Evolutionary conservation across 2,113 vertebrate genomes (phyloP).

Genomic region (Tetraodon nigroviridis): DNA sequence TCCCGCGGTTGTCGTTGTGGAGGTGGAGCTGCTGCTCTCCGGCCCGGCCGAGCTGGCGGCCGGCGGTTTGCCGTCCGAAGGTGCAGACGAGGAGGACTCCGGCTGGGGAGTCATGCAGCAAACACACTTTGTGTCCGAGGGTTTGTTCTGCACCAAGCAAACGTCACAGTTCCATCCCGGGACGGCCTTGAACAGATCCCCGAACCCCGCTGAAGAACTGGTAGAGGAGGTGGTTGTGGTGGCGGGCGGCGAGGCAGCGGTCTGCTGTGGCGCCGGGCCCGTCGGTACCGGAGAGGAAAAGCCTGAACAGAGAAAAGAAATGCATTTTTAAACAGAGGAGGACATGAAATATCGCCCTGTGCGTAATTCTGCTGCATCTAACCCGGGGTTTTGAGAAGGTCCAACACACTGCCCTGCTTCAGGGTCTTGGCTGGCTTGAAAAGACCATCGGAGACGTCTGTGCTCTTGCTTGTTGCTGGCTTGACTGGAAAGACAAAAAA

Average conservation of each 20-base stretch:
- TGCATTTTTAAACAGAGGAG: not conserved
- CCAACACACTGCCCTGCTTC: slow-evolving; percentile 94
- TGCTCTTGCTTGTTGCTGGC: slow-evolving; percentile 64
- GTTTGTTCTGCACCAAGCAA: slow-evolving; percentile 79
- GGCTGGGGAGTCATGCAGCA: slow-evolving; percentile 76
- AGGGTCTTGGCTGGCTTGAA: slow-evolving; percentile 84
- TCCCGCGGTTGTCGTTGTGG: slow-evolving; percentile 56
- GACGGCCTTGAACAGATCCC: slow-evolving; percentile 74
- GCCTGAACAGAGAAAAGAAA: slow-evolving; percentile 61
- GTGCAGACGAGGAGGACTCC: slow-evolving; percentile 55
- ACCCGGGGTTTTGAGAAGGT: slow-evolving; percentile 90
- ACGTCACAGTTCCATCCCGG: slow-evolving; percentile 79
- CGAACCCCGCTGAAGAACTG: slow-evolving; percentile 67
- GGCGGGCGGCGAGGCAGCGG: slow-evolving; percentile 47
- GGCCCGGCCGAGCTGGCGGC: slow-evolving; percentile 35
- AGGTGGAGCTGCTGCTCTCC: slow-evolving; percentile 44
- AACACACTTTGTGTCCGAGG: slow-evolving; percentile 78
- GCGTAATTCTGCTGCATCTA: slow-evolving; percentile 36
- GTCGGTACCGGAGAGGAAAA: slow-evolving; percentile 73
- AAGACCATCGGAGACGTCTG: slow-evolving; percentile 78
- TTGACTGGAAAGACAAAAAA: slow-evolving; percentile 45
- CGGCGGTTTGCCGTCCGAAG: slow-evolving; percentile 50
- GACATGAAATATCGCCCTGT: not conserved
- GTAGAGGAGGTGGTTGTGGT: slow-evolving; percentile 41
- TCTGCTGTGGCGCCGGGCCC: slow-evolving; percentile 63